Base-by-base conservation (phyloP, 2,113 vertebrate genomes). In the Bufo bufo region DNA sequence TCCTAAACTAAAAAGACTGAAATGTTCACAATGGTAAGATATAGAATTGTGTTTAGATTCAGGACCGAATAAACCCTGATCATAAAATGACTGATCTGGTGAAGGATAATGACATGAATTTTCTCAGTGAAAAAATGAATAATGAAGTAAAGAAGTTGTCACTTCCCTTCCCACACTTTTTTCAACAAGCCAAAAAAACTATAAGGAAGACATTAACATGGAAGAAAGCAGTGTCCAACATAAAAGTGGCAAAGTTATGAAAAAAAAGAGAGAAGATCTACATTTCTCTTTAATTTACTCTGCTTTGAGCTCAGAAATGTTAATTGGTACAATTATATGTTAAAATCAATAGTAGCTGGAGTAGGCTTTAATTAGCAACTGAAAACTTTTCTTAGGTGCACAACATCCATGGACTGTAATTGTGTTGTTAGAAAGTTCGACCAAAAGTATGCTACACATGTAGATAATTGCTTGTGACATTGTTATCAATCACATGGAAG, bases 401-500 rank as follows among this genome's bases (percentile, higher is more conserved):
- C 23, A 45, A 81, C 78, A 19, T 61, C n/a, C 23, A 58, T 80
- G 47, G 69, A n/a, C n/a, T 82, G 33, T 63, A 82, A 82, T 23
- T 69, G 20, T 50, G 17, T 50, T 52, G 12, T 52, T 69, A 11
- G 49, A 54, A 20, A 69, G n/a, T 52, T 23, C 33, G 71, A 84
- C 6, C 13, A 71, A 66, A 84, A 66, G 7, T 43, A 84, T 71
- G 20, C 49, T 54, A 10, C 20, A 71, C 49, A 10, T 71, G 49
- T 19, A 84, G 20, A 33, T 33, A 54, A 69, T 69, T 71, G 49
- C 12, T 54, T 17, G 12, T 69, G 63, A 84, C 65, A 84, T 69
- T 43, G 45, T 84, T 54, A 84, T 71, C 82, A 52, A 84, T 84
- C 82, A 71, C 7, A 52, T 33, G 20, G 61, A 49, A 84, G 82